Evolutionary conservation across 2,888 invertebrate species (phyloP), one percentile per base, ranked within the genome.

Genomic region (Ophion costatus): DNA sequence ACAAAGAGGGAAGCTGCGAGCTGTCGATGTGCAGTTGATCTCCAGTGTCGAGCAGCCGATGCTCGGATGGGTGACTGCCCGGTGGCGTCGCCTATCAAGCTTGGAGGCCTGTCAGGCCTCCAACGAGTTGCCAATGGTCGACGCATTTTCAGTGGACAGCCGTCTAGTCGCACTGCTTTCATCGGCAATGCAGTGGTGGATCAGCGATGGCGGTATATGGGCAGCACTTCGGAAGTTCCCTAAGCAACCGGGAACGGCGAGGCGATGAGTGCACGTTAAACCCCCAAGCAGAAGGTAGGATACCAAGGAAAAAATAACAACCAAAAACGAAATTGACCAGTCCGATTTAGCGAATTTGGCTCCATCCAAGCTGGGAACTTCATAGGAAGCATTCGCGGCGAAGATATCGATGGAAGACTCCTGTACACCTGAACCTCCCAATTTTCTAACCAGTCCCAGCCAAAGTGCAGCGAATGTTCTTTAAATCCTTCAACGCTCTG

Each of bases 1-100:
- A 76, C 75, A 67, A 79, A 69, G 59, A n/a, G 33, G 57, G 63
- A 71, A 66, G 14, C 45, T 14, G 1, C 11, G 14, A 45, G 45
- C 45, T 45, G 45, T 14, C 14, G 45, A 3, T 45, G 45, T 14
- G 45, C 11, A 3, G 14, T 45, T 45, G 45, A 10, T 14, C 45
- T 10, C 14, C 45, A 45, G 45, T 45, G 10, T 45, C 45, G 14
- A 45, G 11, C 45, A 10, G 14, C 14, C 45, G 14, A 45, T 45
- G 3, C 45, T 10, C 11, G 45, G 45, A 45, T 45, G 45, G 45
- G 11, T 45, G 29, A 29, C 29, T 4, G 4, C 29, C 29, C 29
- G 29, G 29, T 29, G 29, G 29, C 29, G 29, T 29, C 29, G 4
- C 2, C 3, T 29, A 29, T 4, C 29, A 4, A 29, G 29, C 29